These are phyloP conservation scores for Microcebus lehilahytsara DNA, from an alignment of 2,113 vertebrate genomes.

Conservation along the genomic window DNA sequence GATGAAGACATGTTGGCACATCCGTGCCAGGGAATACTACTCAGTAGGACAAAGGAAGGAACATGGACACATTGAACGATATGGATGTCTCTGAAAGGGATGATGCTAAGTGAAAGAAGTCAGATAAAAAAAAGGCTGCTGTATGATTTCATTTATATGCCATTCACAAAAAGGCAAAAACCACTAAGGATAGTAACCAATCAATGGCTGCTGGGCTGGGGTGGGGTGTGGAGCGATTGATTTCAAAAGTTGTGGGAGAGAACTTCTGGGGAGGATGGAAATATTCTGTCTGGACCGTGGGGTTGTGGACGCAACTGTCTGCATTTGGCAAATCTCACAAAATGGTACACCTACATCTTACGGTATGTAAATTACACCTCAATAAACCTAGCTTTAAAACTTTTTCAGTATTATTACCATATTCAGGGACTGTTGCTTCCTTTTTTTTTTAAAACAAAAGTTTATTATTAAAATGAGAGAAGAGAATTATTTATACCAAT, in stretches of 20 bases:
- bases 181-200: background rate
- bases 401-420: background rate
- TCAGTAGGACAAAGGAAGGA: too few relatives aligned
- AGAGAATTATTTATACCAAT: slow-evolving; percentile 11
- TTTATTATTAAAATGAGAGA: background rate
- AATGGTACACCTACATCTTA: background rate
- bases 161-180: background rate
- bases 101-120: background rate
- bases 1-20: background rate
- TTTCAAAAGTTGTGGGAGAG: background rate
- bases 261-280: rapidly evolving
- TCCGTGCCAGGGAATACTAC: background rate
- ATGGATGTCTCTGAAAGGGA: background rate
- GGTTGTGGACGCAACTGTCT: too few relatives aligned
- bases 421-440: background rate
- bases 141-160: background rate
- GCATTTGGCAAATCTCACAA: background rate
- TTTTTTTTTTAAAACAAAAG: background rate
- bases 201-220: background rate
- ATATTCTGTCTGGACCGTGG: rapidly evolving
- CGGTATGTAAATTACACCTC: background rate
- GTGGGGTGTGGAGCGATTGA: too few relatives aligned
- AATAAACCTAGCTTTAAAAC: background rate
- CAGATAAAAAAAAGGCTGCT: background rate
- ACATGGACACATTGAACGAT: background rate